Evolutionary conservation across 2,888 invertebrate species (phyloP).

Genomic region (Drosophila diplacantha): DNA sequence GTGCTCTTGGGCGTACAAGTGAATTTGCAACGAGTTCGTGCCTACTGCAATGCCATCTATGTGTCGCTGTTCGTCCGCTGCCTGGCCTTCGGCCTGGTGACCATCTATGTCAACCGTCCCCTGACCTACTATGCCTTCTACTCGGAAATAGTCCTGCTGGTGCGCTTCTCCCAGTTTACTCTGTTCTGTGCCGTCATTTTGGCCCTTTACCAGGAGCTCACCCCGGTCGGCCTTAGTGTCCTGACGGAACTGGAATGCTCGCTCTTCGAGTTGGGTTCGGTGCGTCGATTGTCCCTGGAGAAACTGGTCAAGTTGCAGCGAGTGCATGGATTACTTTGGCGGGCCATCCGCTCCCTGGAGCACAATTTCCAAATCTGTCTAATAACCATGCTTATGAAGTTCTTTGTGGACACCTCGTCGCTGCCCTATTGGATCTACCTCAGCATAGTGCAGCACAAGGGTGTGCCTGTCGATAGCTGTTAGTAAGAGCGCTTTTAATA

Average conservation of each 20-base stretch:
- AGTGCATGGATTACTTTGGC: conserved; percentile 57
- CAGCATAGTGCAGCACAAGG: background rate
- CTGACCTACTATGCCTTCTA: conserved; percentile 41
- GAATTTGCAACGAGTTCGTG: conserved; percentile 31
- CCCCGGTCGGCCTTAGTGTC: conserved; percentile 14
- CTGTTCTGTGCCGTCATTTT: conserved; percentile 46
- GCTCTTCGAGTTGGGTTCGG: conserved; percentile 25
- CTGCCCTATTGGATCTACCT: conserved; percentile 65
- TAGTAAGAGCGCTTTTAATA: conserved; percentile 15
- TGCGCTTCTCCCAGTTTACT: conserved; percentile 60
- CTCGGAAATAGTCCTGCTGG: conserved; percentile 59
- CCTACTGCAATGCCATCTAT: conserved; percentile 39
- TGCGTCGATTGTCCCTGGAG: conserved; percentile 28
- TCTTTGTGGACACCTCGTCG: conserved; percentile 55
- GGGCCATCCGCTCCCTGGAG: conserved; percentile 52
- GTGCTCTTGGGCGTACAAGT: conserved; percentile 42
- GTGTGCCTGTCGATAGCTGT: conserved; percentile 31
- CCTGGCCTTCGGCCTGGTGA: background rate
- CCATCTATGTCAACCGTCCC: background rate
- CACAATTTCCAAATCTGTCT: conserved; percentile 58
- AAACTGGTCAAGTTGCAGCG: conserved; percentile 49
- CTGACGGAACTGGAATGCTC: conserved; percentile 44
- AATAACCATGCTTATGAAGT: conserved; percentile 52
- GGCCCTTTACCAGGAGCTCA: conserved; percentile 50
- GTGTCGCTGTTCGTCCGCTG: background rate